Base-by-base conservation (phyloP, 2,113 vertebrate genomes). In the Acanthochromis polyacanthus region DNA sequence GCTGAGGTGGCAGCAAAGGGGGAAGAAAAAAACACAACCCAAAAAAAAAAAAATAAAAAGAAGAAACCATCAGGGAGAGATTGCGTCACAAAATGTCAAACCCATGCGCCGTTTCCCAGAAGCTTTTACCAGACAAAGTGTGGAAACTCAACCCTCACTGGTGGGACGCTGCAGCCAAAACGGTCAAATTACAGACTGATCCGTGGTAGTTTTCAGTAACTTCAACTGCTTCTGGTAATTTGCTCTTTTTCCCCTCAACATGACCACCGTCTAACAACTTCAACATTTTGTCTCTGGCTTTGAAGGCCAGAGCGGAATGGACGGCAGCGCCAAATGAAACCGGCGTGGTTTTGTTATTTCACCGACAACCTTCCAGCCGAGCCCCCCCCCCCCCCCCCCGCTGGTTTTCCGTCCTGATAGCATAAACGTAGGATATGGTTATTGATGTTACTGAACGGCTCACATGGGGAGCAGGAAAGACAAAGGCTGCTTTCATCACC, bases 401-500 rank as follows among this genome's bases (percentile, higher is more conserved):
- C 72, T 9, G 66, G 77, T 73, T 87, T 84, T 83, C 85, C 79
- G 38, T 86, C 84, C 75, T 67, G 72, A 84, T 75, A 88, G 81
- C 83, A 89, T 83, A 92, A 92, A 85, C 61, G 20, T 66, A 91
- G 89, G 88, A 93, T 92, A 81, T 90, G 89, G 74, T 89, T 85
- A 85, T 82, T 88, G 82, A 86, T 87, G 84, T 91, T 69, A 46
- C 71, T 86, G 38, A 60, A 72, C 56, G 48, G 76, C 71, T 82
- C 80, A 84, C 78, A 84, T 38, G 67, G 67, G 68, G 58, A 73
- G 64, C 43, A 16, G 58, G 59, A 56, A 77, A 85, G 81, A 93
- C 90, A 93, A 94, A 93, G 71, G 75, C 71, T 80, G 80, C 88
- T 89, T 94, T 93, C 91, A 94, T 89, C 85, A 83, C 66, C 67